A percentile compares a stretch with the other conserved stretches of the same genome.
phyloP scores from a whole-genome alignment of 1,140 invertebrate genomes.

The Physella acuta region DNA sequence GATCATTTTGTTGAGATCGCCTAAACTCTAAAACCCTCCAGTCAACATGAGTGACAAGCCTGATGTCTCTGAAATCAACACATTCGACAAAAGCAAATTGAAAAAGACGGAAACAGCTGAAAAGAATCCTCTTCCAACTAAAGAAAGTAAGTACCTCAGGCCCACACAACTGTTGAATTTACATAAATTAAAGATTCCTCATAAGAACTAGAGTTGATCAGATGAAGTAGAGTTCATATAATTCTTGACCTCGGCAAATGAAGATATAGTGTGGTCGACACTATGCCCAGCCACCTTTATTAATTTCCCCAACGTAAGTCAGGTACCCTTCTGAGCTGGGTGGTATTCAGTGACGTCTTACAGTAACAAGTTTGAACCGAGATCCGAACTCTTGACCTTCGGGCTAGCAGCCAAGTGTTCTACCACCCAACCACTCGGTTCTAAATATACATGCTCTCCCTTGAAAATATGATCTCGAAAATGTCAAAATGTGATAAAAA shows the following conservation, averaged over 20 bases:
- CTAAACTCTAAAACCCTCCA: too few species aligned
- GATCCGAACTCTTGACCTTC: too few species aligned
- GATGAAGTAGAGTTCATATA: neutral
- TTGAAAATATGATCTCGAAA: neutral
- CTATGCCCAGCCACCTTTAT: too few species aligned
- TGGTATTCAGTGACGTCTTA: neutral
- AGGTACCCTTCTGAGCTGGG: too few species aligned
- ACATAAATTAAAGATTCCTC: too few species aligned
- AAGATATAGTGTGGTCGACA: neutral
- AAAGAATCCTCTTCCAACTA: constrained; percentile 90
- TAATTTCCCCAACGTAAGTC: too few species aligned
- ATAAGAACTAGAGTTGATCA: too few species aligned
- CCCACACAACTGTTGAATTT: too few species aligned
- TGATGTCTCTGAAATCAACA: constrained; percentile 48
- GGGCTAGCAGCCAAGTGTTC: too few species aligned
- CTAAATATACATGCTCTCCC: neutral
- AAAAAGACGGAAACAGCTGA: constrained; percentile 91
- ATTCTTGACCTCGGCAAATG: neutral
- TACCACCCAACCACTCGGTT: neutral
- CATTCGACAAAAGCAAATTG: constrained; percentile 63
- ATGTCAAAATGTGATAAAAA: too few species aligned
- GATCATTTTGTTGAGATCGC: too few species aligned
- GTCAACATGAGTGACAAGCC: constrained; percentile 48
- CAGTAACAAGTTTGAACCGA: too few species aligned
- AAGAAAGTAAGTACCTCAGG: constrained; percentile 75